These are phyloP conservation scores for Chionoecetes opilio DNA, from an alignment of 1,140 invertebrate species.

Conservation along the genomic window DNA sequence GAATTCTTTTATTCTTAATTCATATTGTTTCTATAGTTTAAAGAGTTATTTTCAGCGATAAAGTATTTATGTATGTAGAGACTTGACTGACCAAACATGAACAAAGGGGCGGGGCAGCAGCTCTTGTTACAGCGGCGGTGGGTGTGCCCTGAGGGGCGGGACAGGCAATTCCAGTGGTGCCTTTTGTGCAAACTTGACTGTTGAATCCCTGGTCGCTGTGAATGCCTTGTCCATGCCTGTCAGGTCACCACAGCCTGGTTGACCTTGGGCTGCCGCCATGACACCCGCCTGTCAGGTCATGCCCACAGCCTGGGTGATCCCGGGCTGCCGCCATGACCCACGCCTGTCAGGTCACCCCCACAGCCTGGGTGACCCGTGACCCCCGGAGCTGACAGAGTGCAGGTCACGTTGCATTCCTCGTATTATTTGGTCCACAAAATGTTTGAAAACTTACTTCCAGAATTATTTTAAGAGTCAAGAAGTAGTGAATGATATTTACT, in stretches of 20 bases:
- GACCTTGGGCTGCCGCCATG: not conserved
- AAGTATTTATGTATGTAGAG: conserved; percentile 59
- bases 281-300: not conserved
- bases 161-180: not conserved
- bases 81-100: conserved; percentile 32
- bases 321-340: not conserved
- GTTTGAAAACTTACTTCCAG: not conserved
- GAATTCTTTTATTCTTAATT: conserved; percentile 55
- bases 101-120: not conserved
- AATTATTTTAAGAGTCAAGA: not conserved
- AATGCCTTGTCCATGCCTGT: not conserved
- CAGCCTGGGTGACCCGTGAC: not conserved
- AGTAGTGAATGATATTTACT: conserved; percentile 13
- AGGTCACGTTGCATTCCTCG: not conserved
- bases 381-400: not conserved
- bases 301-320: not conserved
- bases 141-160: not conserved
- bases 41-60: conserved; percentile 54
- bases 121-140: not conserved
- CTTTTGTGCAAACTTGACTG: not conserved
- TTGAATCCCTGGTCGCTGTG: not conserved
- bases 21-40: conserved; percentile 56
- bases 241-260: not conserved
- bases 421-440: not conserved
- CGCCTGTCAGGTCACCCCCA: not conserved